Evolutionary conservation across 2,888 invertebrate species (phyloP).

Genomic region (Ochropleura leucogaster): DNA sequence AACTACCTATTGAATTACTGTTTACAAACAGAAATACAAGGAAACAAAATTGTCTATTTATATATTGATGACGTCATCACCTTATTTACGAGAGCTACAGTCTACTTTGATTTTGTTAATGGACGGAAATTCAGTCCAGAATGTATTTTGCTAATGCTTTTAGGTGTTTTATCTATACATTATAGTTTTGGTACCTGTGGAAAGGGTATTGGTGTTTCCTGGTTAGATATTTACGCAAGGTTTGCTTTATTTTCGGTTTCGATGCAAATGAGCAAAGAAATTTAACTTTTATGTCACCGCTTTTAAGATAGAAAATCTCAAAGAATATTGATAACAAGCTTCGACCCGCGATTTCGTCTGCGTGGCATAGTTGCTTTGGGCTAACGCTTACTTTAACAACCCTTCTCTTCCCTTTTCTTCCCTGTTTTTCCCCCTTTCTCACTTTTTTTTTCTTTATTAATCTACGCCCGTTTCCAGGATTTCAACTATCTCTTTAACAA

Average conservation of each 20-base stretch:
- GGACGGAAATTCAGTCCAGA: slow-evolving; percentile 57
- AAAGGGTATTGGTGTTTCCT: not conserved
- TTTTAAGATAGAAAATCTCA: not conserved
- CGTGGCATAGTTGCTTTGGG: no score
- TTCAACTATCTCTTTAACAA: no score
- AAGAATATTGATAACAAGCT: not conserved
- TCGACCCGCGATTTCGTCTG: no score
- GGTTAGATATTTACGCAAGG: not conserved
- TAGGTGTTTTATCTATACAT: slow-evolving; percentile 42
- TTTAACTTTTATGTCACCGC: no score
- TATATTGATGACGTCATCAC: slow-evolving; percentile 50
- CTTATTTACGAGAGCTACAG: slow-evolving; percentile 53
- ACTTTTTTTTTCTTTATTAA: no score
- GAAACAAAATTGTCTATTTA: slow-evolving; percentile 37
- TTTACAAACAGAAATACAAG: slow-evolving; percentile 52
- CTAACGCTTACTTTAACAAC: no score
- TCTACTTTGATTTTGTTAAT: slow-evolving; percentile 62
- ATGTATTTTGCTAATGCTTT: slow-evolving; percentile 42
- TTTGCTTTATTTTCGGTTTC: not conserved
- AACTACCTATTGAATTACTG: slow-evolving; percentile 21
- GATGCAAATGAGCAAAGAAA: not conserved
- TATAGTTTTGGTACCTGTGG: slow-evolving; percentile 6
- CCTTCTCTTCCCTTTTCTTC: no score
- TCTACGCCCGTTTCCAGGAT: no score
- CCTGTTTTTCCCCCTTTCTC: no score